Evolutionary conservation across 2,113 vertebrate species (phyloP).

Genomic region (Tachycineta bicolor): DNA sequence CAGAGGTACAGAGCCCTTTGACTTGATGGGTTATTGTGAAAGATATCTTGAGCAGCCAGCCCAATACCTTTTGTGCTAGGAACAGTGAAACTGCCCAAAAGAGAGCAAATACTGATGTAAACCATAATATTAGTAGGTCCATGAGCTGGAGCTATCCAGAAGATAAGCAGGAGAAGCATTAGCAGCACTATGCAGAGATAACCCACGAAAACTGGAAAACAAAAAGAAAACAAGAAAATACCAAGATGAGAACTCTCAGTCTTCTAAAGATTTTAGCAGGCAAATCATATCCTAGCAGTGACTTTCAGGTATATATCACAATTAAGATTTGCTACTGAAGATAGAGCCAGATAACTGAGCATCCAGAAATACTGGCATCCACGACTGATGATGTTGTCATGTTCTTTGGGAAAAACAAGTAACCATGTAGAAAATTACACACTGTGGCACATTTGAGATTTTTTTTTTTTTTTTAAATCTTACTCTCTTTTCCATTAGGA

Average conservation of each 20-base stretch:
- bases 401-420: background rate
- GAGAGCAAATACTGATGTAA: constrained; percentile 93
- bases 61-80: constrained; percentile 96
- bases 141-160: constrained; percentile 87
- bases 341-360: background rate
- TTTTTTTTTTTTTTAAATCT: background rate
- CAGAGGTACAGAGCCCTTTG: constrained; percentile 83
- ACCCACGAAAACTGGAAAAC: constrained; percentile 86
- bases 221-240: constrained; percentile 49
- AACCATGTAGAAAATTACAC: background rate
- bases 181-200: constrained; percentile 86
- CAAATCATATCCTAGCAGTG: background rate
- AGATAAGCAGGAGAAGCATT: constrained; percentile 87
- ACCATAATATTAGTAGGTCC: constrained; percentile 94
- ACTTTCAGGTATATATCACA: background rate
- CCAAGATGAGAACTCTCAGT: background rate
- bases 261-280: background rate
- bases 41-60: constrained; percentile 86
- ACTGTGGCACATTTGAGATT: background rate
- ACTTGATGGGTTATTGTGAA: constrained; percentile 78
- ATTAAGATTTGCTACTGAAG: background rate
- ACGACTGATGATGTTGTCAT: background rate
- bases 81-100: constrained; percentile 95
- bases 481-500: background rate
- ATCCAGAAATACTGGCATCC: background rate